These are phyloP conservation scores for Aselliscus stoliczkanus DNA, from an alignment of 2,797 vertebrate species.

Conservation along the genomic window DNA sequence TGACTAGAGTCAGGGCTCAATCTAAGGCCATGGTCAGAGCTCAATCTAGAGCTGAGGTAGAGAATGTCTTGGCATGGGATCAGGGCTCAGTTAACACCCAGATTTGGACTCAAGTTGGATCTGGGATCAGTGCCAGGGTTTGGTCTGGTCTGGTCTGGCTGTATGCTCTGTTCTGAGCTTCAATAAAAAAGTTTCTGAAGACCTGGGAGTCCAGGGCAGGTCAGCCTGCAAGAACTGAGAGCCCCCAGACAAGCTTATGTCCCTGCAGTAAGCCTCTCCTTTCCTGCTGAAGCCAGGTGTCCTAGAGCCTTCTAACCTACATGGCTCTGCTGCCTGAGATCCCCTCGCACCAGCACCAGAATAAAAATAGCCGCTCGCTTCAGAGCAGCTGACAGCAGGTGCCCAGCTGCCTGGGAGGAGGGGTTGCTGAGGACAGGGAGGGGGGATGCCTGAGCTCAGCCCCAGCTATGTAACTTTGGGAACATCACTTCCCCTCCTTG, in stretches of 20 bases:
- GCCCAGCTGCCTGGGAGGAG: slow-evolving; percentile 60
- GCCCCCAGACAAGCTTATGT: not conserved
- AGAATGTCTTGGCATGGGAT: not conserved
- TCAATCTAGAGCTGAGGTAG: not conserved
- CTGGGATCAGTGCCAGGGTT: not conserved
- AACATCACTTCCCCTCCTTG: slow-evolving; percentile 37
- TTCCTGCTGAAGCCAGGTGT: not conserved
- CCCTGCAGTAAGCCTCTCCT: not conserved
- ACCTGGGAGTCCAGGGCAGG: not conserved
- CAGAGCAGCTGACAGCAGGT: slow-evolving; percentile 75
- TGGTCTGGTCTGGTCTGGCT: not conserved
- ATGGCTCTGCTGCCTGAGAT: slow-evolving; percentile 68
- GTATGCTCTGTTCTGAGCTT: slow-evolving; percentile 4
- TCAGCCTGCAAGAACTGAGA: not conserved
- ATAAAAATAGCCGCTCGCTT: slow-evolving; percentile 75
- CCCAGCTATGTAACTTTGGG: slow-evolving; percentile 63
- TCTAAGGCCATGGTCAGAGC: not conserved
- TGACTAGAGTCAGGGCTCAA: not conserved
- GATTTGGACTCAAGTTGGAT: not conserved
- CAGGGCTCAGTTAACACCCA: not conserved
- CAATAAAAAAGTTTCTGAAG: not conserved
- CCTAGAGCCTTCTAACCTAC: slow-evolving; percentile 75
- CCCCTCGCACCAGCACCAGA: slow-evolving; percentile 70
- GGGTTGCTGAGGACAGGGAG: slow-evolving; percentile 21
- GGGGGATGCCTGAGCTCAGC: slow-evolving; percentile 29